phyloP scores from a whole-genome alignment of 2,113 vertebrate species.

The Ammodytes marinus region DNA sequence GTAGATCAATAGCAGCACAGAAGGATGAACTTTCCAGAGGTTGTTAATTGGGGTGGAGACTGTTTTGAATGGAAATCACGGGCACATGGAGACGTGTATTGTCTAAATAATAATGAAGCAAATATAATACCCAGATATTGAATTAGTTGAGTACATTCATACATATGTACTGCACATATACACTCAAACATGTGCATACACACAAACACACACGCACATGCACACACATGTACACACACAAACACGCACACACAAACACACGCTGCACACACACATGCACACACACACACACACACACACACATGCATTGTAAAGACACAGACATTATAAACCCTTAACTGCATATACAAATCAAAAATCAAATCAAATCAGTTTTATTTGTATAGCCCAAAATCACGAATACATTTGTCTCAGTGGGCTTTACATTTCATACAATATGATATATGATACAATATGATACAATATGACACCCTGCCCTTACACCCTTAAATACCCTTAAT shows the following conservation, averaged over 20 bases:
- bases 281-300: background rate
- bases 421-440: too few species aligned
- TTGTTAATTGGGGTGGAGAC: conserved; percentile 63
- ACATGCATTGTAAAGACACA: too few species aligned
- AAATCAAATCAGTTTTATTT: too few species aligned
- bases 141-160: background rate
- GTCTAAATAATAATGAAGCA: conserved; percentile 22
- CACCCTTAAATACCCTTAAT: too few species aligned
- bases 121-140: background rate
- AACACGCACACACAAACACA: background rate
- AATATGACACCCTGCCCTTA: too few species aligned
- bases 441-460: too few species aligned
- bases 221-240: background rate
- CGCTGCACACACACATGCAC: too few species aligned
- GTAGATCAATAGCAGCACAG: conserved; percentile 63
- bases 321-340: too few species aligned
- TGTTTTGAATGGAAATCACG: conserved; percentile 53
- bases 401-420: too few species aligned
- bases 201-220: background rate
- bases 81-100: conserved; percentile 14
- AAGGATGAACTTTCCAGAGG: conserved; percentile 41
- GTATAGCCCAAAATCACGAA: too few species aligned
- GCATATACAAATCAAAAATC: too few species aligned
- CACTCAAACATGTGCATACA: background rate
- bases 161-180: background rate